Percentiles rank a stretch among this genome's conserved stretches.
Conservation (phyloP, 2,888 invertebrate genomes). For the Macrosiphum euphorbiae region DNA sequence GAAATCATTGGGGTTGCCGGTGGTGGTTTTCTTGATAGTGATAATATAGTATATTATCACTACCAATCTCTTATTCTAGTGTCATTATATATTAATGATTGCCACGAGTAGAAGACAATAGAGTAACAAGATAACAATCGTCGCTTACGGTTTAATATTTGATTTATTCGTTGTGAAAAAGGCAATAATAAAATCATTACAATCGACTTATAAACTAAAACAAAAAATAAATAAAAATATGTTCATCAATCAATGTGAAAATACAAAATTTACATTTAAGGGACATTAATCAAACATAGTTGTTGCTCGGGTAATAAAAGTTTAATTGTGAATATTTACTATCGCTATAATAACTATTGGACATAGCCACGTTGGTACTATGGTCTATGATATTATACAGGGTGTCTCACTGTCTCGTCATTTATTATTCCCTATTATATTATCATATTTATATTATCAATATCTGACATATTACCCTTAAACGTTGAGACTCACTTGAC, state of each 20-base stretch:
- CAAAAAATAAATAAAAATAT: conserved; percentile 4
- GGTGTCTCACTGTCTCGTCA: not conserved
- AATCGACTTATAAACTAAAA: not conserved
- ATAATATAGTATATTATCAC: conserved; percentile 3
- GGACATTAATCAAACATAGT: not conserved
- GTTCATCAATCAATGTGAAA: conserved; percentile 6
- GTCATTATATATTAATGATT: conserved; percentile 17
- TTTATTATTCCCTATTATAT: not conserved
- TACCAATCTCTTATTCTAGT: conserved; percentile 43
- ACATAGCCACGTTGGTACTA: no score
- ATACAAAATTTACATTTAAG: not conserved
- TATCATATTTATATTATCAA: not conserved
- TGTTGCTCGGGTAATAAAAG: not conserved
- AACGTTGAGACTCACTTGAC: not conserved
- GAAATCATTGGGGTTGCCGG: not conserved
- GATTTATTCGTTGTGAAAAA: not conserved
- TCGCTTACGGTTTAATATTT: not conserved
- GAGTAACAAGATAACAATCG: conserved; percentile 38
- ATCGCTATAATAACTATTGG: not conserved
- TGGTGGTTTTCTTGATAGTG: no score
- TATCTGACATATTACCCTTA: not conserved
- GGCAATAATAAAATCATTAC: conserved; percentile 20
- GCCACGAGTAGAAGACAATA: conserved; percentile 31
- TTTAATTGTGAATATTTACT: not conserved
- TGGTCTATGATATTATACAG: not conserved